phyloP scores from a whole-genome alignment of 2,888 invertebrate genomes.

The Zaprionus obscuricornis region DNA sequence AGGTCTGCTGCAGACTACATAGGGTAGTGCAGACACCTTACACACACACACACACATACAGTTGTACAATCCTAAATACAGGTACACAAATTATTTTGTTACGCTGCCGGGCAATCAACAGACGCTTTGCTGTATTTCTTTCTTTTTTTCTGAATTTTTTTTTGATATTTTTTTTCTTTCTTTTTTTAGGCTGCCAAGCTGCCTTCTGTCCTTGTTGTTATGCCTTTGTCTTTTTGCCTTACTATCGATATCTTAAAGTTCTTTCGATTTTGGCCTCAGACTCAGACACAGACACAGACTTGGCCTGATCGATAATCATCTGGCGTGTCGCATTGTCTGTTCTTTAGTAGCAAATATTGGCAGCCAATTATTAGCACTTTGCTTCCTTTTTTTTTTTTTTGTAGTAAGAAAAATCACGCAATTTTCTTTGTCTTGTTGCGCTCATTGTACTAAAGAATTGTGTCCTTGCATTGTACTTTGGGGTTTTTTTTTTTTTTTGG shows the following conservation, averaged over 20 bases:
- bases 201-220: background rate
- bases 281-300: conserved; percentile 16
- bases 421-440: no score
- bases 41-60: conserved; percentile 8
- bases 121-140: conserved; percentile 9
- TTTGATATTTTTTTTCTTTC: background rate
- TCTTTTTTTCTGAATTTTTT: background rate
- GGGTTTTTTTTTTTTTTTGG: no score
- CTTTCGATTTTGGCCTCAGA: conserved; percentile 5
- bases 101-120: conserved; percentile 58
- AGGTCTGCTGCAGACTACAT: conserved; percentile 38
- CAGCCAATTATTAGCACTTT: conserved; percentile 76
- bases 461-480: conserved; percentile 56
- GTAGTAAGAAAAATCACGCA: conserved; percentile 55
- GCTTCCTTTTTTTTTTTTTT: no score
- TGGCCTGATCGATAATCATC: conserved; percentile 69
- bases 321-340: conserved; percentile 67
- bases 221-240: background rate
- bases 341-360: conserved; percentile 41
- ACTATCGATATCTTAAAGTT: no score
- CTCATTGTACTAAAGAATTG: no score
- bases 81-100: conserved; percentile 80
- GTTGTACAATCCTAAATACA: conserved; percentile 32
- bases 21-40: conserved; percentile 29
- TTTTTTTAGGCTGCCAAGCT: conserved; percentile 35